These are phyloP conservation scores for Eunapius fragilis DNA, from an alignment of 37 sponge, comb jelly and placozoan species.

Conservation along the genomic window DNA sequence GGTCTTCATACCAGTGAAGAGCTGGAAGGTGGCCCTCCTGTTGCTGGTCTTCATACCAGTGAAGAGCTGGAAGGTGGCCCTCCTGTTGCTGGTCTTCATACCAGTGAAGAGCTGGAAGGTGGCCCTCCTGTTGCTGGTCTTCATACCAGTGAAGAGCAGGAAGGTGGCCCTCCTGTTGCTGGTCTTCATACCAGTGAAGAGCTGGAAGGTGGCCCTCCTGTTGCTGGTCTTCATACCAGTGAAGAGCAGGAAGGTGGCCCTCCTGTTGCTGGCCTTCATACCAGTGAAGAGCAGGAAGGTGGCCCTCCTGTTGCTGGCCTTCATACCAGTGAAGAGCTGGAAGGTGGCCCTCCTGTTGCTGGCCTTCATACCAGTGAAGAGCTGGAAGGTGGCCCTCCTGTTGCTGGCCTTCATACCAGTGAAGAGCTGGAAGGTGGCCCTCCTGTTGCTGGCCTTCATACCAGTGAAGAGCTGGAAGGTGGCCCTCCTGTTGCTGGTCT, in stretches of 20 bases:
- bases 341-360: slow-evolving; percentile 68
- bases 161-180: slow-evolving; percentile 68
- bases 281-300: slow-evolving; percentile 56
- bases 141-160: slow-evolving; percentile 54
- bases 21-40: slow-evolving; percentile 62
- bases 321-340: slow-evolving; percentile 55
- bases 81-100: slow-evolving; percentile 62
- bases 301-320: slow-evolving; percentile 59
- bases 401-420: slow-evolving; percentile 57
- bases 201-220: slow-evolving; percentile 62
- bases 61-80: slow-evolving; percentile 56
- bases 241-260: slow-evolving; percentile 55
- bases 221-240: slow-evolving; percentile 59
- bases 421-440: slow-evolving; percentile 56
- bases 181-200: slow-evolving; percentile 48
- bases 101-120: slow-evolving; percentile 58
- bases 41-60: slow-evolving; percentile 59
- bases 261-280: slow-evolving; percentile 60
- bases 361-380: slow-evolving; percentile 46
- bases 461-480: slow-evolving; percentile 58
- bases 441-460: slow-evolving; percentile 60
- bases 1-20: slow-evolving; percentile 48
- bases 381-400: slow-evolving; percentile 62
- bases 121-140: slow-evolving; percentile 61
- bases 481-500: slow-evolving; percentile 61